Percentiles rank a stretch among this genome's conserved stretches.
Conservation (phyloP, 1,140 invertebrate genomes). For the Trichoplusia ni region DNA sequence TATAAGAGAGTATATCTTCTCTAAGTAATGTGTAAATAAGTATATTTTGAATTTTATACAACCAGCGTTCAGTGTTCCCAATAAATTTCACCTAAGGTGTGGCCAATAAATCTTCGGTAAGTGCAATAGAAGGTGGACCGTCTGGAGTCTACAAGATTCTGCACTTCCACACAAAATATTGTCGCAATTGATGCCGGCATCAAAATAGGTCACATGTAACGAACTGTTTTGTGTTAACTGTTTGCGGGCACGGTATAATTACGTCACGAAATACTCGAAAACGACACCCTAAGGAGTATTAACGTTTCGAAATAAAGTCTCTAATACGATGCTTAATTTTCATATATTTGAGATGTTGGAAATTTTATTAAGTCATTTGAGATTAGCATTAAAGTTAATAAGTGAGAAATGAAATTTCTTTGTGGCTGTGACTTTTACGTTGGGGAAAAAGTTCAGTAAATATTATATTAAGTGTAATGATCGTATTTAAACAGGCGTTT, state of each 20-base stretch:
- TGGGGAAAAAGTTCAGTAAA: too few relatives aligned
- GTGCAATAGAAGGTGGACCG: slow-evolving; percentile 1
- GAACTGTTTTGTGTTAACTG: slow-evolving; percentile 23
- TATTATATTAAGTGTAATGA: too few relatives aligned
- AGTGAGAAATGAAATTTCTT: background rate
- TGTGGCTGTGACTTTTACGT: too few relatives aligned
- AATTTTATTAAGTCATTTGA: slow-evolving; percentile 9
- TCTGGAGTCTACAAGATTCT: slow-evolving; percentile 25
- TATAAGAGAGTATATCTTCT: too few relatives aligned
- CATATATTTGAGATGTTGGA: slow-evolving; percentile 8
- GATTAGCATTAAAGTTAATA: slow-evolving; percentile 5
- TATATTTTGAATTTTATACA: slow-evolving; percentile 21
- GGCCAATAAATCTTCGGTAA: slow-evolving; percentile 25
- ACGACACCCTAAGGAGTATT: background rate
- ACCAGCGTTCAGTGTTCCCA: background rate
- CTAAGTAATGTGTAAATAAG: background rate
- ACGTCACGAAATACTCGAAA: background rate
- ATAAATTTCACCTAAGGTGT: slow-evolving; percentile 14
- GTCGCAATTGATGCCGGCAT: background rate
- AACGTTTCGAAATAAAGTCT: background rate
- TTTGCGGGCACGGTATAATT: slow-evolving; percentile 17
- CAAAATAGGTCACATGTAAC: slow-evolving; percentile 27
- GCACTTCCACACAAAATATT: slow-evolving; percentile 30
- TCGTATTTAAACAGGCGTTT: too few relatives aligned
- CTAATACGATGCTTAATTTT: background rate